Evolutionary conservation across 2,888 invertebrate genomes (phyloP), one percentile per base, ranked within the genome.

Genomic region (Marronus borbonicus): DNA sequence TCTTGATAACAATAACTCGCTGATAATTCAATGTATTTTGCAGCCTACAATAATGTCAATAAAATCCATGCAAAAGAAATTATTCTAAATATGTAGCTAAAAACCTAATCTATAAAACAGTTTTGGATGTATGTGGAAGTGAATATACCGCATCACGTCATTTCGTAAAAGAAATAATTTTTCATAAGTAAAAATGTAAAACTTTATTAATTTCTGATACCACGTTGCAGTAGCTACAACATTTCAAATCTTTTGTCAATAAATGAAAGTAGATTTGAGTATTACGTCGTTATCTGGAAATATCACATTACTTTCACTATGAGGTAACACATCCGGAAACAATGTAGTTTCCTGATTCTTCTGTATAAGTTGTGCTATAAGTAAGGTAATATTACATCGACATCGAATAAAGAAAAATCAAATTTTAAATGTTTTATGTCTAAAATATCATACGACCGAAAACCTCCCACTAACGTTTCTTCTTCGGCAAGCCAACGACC

Each of bases 271-370:
- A 20, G 52, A 52, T 52, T 52, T 17, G 3, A 52, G 52, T 5
- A 52, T 17, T 58, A 17, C 8, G 20, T 58, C 55, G 14, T 20
- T 39, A 66, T 12, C 17, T 66, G 44, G 44, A 66, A 66, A 17
- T 44, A 66, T 39, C 65, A 39, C 36, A 58, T 49, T 49, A 65
- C 76, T 76, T 76, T 76, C 76, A 76, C 76, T 64, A 36, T 76
- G 76, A 76, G 50, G 76, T 76, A 76, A 76, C 17, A 65, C 31
- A 2, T 49, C 50, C 76, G 76, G 76, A 76, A 76, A 66, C 31
- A 65, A 31, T 8, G 20, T 65, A 52, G 17, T 65, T 76, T 76
- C 76, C 62, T 50, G 64, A 65, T 65, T 76, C 50, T 65, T 8
- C 20, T n/a, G 17, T 58, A 17, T 0, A 58, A 58, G 8, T 20